These are phyloP conservation scores for Noctua janthina DNA, from an alignment of 2,888 invertebrate genomes.

Conservation along the genomic window DNA sequence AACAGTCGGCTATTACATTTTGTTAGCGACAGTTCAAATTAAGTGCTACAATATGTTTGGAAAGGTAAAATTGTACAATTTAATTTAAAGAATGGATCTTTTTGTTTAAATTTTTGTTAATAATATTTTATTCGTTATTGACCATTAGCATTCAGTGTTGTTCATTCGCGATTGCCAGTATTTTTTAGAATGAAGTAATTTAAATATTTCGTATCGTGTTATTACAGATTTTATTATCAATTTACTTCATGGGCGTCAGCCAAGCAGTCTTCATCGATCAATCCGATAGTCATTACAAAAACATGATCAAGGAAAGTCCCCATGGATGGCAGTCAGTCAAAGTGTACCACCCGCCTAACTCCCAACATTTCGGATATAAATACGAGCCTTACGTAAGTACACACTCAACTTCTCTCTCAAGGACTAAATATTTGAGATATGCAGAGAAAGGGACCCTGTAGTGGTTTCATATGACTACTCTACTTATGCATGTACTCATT, in stretches of 20 bases:
- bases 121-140: background rate
- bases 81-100: background rate
- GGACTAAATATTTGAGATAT: constrained; percentile 53
- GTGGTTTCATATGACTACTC: constrained; percentile 54
- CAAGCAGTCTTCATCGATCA: constrained; percentile 80
- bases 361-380: constrained; percentile 74
- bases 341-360: constrained; percentile 79
- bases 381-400: constrained; percentile 81
- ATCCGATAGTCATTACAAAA: constrained; percentile 64
- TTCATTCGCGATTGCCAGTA: background rate
- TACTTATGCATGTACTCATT: constrained; percentile 48
- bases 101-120: background rate
- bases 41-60: constrained; percentile 78
- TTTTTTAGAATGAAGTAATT: background rate
- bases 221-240: constrained; percentile 79
- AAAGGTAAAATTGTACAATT: constrained; percentile 73
- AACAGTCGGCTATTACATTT: constrained; percentile 85
- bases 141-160: background rate
- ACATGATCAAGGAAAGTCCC: constrained; percentile 55
- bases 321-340: constrained; percentile 82
- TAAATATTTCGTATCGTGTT: background rate
- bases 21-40: constrained; percentile 82
- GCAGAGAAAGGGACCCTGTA: constrained; percentile 61
- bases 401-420: constrained; percentile 46
- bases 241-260: constrained; percentile 76